These are phyloP conservation scores for Drosophila merina DNA, from an alignment of 2,888 invertebrate species.

Conservation along the genomic window DNA sequence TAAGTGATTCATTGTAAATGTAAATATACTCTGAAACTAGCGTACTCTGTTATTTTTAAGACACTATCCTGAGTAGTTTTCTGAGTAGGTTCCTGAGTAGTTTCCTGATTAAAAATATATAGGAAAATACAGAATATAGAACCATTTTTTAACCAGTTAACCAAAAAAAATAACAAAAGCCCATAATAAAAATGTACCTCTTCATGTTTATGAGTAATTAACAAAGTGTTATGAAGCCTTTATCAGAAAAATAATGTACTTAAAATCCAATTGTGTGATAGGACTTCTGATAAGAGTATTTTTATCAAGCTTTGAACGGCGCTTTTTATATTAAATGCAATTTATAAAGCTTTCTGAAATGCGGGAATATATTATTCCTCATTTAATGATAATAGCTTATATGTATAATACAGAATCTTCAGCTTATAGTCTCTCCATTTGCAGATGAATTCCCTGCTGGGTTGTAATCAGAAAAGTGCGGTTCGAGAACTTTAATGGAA, in stretches of 20 bases:
- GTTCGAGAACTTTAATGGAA: conserved; percentile 45
- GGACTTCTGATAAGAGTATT: neutral
- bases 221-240: neutral
- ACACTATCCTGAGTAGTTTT: no score
- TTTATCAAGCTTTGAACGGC: neutral
- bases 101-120: no score
- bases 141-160: no score
- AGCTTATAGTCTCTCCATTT: conserved; percentile 31
- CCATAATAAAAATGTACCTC: neutral
- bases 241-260: neutral
- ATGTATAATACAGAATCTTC: neutral
- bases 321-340: neutral
- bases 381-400: neutral
- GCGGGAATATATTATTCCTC: neutral
- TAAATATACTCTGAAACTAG: neutral
- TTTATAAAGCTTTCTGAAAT: neutral
- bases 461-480: conserved; percentile 38
- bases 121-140: no score
- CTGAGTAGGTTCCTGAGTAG: no score
- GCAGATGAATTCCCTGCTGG: conserved; percentile 44
- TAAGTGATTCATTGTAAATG: neutral
- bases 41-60: neutral
- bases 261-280: neutral
- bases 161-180: no score
- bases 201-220: neutral